Conservation (phyloP, 2,113 vertebrate genomes). For the Heloderma charlesbogerti region DNA sequence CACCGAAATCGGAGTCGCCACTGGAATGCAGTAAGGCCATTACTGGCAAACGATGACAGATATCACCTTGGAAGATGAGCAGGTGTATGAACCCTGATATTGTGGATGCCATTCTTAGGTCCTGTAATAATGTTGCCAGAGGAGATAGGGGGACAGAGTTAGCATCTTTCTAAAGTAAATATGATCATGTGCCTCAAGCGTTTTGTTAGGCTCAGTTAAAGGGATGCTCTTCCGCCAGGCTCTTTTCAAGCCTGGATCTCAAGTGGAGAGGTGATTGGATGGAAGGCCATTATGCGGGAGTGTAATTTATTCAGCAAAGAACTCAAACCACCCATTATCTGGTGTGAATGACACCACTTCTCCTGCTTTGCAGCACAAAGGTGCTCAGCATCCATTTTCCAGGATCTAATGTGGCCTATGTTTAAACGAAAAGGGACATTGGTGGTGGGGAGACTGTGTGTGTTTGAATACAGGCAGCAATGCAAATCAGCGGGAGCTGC, state of each 20-base stretch:
- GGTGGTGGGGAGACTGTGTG: not conserved
- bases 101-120: too few species aligned
- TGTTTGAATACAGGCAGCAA: not conserved
- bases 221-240: not conserved
- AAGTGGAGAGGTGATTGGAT: constrained; percentile 5
- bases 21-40: too few species aligned
- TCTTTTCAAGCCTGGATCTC: not conserved
- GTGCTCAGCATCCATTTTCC: constrained; percentile 4
- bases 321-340: constrained; percentile 32
- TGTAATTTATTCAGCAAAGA: constrained; percentile 30
- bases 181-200: not conserved
- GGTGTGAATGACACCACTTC: constrained; percentile 23
- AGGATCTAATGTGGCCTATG: constrained; percentile 20
- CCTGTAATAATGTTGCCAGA: too few species aligned
- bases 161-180: not conserved
- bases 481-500: not conserved
- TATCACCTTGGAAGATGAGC: too few species aligned
- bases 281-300: constrained; percentile 2
- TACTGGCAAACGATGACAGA: too few species aligned
- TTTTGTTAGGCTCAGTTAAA: not conserved
- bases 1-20: too few species aligned
- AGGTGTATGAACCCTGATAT: too few species aligned
- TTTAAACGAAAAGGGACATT: constrained; percentile 1
- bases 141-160: too few species aligned
- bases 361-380: constrained; percentile 7